Evolutionary conservation across 2,888 invertebrate genomes (phyloP), one percentile per base, ranked within the genome.

Genomic region (Liodrosophila aerea): DNA sequence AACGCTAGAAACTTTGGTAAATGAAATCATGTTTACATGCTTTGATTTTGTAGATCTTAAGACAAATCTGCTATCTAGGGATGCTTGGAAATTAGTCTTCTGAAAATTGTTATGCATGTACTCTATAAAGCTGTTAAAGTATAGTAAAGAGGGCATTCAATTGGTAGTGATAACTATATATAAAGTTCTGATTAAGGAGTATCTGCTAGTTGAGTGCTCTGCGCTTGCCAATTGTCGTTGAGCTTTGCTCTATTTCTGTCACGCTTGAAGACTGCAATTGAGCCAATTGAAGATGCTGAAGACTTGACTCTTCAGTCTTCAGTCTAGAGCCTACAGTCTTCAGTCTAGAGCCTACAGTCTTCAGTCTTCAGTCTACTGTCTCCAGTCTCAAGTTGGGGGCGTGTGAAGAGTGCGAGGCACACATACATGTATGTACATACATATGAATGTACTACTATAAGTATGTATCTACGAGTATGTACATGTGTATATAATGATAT

Each of bases 181-280:
- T 22, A 22, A 22, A n/a, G n/a, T n/a, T n/a, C n/a, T n/a, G n/a
- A n/a, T n/a, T 22, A 43, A 11, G 27, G 52, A 36, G 43, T 52
- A 54, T 54, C 31, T 27, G 12, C 7, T 11, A 7, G 39, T 40
- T 27, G 49, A 11, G 29, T 22, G 15, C 46, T 45, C 36, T 47
- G 40, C 56, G 61, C 54, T 54, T 49, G 58, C 50, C 46, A 61
- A 75, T 57, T 53, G 56, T 54, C 40, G 18, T 39, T n/a, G 18
- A n/a, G 7, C 33, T 83, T 61, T 81, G 86, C 77, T 81, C 84
- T 66, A 86, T 74, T 81, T 81, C 86, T 85, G 80, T 81, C 86
- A 86, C 85, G 86, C 82, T 85, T 81, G 84, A 85, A 74, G 78
- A 83, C 84, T 81, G 85, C 82, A 81, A 81, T 81, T 85, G 80